A percentile compares a stretch with the other conserved stretches of the same genome.
phyloP scores from a whole-genome alignment of 2,797 vertebrate genomes.

The Peromyscus eremicus region DNA sequence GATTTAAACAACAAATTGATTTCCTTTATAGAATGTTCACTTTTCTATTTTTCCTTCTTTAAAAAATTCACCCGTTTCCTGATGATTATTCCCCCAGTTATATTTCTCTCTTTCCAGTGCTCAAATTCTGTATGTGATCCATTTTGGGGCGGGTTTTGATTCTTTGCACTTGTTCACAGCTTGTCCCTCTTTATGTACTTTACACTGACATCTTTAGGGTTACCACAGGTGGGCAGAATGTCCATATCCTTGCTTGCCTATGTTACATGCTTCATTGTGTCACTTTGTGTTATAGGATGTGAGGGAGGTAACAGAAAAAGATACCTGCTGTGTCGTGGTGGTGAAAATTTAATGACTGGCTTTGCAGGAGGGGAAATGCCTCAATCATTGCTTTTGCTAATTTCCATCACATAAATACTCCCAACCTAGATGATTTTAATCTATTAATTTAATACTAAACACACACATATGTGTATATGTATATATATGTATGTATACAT shows the following conservation, averaged over 20 bases:
- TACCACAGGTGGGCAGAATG: not conserved
- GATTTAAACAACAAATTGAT: slow-evolving; percentile 9
- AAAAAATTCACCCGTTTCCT: not conserved
- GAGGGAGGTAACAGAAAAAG: not conserved
- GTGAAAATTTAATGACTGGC: not conserved
- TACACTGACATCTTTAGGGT: not conserved
- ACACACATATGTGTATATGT: not conserved
- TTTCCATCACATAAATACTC: not conserved
- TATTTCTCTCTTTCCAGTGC: not conserved
- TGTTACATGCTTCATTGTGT: not conserved
- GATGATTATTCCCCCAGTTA: not conserved
- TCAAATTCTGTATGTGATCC: not conserved
- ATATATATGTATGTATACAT: too few species aligned
- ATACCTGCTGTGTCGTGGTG: not conserved
- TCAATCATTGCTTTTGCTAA: not conserved
- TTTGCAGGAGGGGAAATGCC: not conserved
- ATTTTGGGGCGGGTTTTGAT: not conserved
- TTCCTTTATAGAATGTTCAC: not conserved
- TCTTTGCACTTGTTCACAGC: not conserved
- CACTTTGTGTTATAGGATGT: not conserved
- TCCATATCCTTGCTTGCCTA: not conserved
- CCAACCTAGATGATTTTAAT: not conserved
- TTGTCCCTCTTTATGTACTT: not conserved
- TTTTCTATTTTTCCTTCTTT: not conserved
- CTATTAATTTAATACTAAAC: not conserved